Evolutionary conservation across 2,888 invertebrate genomes (phyloP).

Genomic region (Calephelis perditalis): DNA sequence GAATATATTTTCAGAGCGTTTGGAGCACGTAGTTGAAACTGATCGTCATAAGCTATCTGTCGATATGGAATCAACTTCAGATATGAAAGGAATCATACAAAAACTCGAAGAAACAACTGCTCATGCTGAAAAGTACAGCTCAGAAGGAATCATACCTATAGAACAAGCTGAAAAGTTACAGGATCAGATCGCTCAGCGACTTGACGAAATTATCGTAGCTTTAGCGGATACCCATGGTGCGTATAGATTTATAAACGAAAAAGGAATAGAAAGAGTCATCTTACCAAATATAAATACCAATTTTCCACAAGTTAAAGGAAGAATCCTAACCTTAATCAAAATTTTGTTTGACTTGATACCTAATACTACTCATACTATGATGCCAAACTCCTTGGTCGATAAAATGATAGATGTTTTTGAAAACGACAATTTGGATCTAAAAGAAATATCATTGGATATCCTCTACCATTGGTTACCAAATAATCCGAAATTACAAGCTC

Average conservation of each 20-base stretch:
- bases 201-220: conserved; percentile 39
- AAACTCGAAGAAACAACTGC: conserved; percentile 35
- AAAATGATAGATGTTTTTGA: conserved; percentile 53
- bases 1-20: too few relatives aligned
- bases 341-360: conserved; percentile 46
- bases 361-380: conserved; percentile 36
- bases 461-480: conserved; percentile 52
- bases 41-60: too few relatives aligned
- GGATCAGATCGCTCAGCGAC: conserved; percentile 34
- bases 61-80: conserved; percentile 13
- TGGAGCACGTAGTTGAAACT: too few relatives aligned
- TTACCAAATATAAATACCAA: conserved; percentile 35
- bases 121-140: conserved; percentile 29
- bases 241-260: conserved; percentile 45
- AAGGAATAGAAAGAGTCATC: conserved; percentile 47
- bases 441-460: conserved; percentile 49
- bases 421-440: conserved; percentile 42
- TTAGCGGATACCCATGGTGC: conserved; percentile 40
- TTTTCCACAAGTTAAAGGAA: conserved; percentile 38
- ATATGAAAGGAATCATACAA: conserved; percentile 33
- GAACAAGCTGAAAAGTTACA: conserved; percentile 37
- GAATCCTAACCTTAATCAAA: conserved; percentile 43
- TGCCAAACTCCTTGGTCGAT: conserved; percentile 47
- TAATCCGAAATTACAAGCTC: conserved; percentile 51
- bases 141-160: conserved; percentile 26